These are phyloP conservation scores for Lordiphosa clarofinis DNA, from an alignment of 1,140 invertebrate species.

Conservation along the genomic window DNA sequence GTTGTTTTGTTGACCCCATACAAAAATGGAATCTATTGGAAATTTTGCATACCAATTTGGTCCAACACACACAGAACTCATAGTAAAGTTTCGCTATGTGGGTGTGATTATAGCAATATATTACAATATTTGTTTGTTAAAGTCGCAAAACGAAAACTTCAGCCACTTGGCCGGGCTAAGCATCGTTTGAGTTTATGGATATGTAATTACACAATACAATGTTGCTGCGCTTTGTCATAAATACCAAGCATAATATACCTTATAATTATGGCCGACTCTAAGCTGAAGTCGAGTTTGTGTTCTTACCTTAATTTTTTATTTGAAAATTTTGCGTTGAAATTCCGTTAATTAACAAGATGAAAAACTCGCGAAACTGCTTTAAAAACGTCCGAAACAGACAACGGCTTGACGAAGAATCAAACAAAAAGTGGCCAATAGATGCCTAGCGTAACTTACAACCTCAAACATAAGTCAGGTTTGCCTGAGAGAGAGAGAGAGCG, in stretches of 20 bases:
- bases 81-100: constrained; percentile 28
- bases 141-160: constrained; percentile 35
- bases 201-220: constrained; percentile 66
- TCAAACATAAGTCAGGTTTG: no score
- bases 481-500: no score
- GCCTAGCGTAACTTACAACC: no score
- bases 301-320: not conserved
- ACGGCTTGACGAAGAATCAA: constrained; percentile 46
- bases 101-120: not conserved
- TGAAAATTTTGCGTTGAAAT: not conserved
- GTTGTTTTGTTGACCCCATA: constrained; percentile 9
- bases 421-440: not conserved
- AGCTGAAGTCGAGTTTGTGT: constrained; percentile 9
- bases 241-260: not conserved
- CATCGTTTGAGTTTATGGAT: constrained; percentile 22
- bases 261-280: no score
- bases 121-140: constrained; percentile 22
- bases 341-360: not conserved
- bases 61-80: constrained; percentile 3
- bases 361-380: constrained; percentile 25
- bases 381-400: constrained; percentile 22
- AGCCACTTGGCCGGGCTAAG: constrained; percentile 4
- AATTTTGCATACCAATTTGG: constrained; percentile 44
- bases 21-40: not conserved
- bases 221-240: constrained; percentile 9